Evolutionary conservation across 2,888 invertebrate genomes (phyloP).

Genomic region (Orchesellides sinensis): DNA sequence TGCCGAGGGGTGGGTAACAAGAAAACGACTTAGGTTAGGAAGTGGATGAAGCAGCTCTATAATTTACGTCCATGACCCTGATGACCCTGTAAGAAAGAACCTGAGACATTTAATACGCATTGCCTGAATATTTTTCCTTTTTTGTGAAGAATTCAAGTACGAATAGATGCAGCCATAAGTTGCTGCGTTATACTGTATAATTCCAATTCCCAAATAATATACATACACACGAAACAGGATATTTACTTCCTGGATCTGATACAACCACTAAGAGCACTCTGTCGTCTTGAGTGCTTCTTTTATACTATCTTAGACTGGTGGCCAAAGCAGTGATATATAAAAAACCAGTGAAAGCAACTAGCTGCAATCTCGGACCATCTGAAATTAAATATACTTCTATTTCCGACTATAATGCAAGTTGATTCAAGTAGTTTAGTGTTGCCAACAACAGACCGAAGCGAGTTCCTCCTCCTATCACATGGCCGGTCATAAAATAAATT

Average conservation of each 20-base stretch:
- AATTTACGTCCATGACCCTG: conserved; percentile 38
- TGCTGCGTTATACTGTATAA: too few species aligned
- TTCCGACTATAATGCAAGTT: background rate
- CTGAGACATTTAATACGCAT: too few species aligned
- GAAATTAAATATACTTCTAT: conserved; percentile 20
- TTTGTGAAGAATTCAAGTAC: too few species aligned
- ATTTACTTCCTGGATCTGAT: too few species aligned
- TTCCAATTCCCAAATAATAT: too few species aligned
- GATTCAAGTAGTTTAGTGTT: conserved; percentile 1
- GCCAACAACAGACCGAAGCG: conserved; percentile 19
- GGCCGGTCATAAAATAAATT: conserved; percentile 68
- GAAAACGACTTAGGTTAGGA: background rate
- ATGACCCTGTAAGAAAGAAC: conserved; percentile 51
- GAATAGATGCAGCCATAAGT: too few species aligned
- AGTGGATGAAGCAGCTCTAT: conserved; percentile 25
- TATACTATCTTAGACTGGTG: too few species aligned
- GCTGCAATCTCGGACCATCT: conserved; percentile 14
- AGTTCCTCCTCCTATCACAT: conserved; percentile 42
- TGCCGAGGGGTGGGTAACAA: conserved; percentile 13
- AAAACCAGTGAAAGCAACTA: background rate
- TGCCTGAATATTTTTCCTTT: too few species aligned
- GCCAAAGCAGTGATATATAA: too few species aligned
- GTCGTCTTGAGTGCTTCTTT: too few species aligned
- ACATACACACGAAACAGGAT: too few species aligned
- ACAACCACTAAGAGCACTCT: too few species aligned